Evolutionary conservation across 2,113 vertebrate species (phyloP).

Genomic region (Shinisaurus crocodilurus): DNA sequence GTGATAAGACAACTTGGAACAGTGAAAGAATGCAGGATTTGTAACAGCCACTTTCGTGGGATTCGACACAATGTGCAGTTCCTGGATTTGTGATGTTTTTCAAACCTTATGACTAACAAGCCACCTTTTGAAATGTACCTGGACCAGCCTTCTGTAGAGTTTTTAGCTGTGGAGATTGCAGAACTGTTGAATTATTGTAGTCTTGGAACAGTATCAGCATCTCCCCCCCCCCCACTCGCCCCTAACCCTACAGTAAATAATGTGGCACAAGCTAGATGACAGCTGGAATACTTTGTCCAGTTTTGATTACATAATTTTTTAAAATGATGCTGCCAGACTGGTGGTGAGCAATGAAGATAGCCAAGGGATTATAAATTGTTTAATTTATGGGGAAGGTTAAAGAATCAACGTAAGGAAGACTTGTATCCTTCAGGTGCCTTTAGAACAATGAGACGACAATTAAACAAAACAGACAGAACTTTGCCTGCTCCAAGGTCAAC

Average conservation of each 20-base stretch:
- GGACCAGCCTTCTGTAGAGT: not conserved
- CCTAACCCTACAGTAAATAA: not conserved
- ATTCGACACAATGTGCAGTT: not conserved
- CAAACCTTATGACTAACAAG: not conserved
- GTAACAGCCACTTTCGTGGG: not conserved
- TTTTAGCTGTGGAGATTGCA: not conserved
- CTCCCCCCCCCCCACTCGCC: not conserved
- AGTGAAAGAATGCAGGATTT: not conserved
- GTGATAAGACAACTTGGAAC: not conserved
- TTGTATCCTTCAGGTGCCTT: not conserved
- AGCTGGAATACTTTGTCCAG: not conserved
- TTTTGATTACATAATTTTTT: not conserved
- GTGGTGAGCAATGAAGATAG: not conserved
- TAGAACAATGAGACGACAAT: not conserved
- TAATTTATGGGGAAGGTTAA: not conserved
- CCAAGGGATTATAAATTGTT: not conserved
- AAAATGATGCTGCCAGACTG: not conserved
- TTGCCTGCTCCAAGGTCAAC: slow-evolving; percentile 12
- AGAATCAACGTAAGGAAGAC: not conserved
- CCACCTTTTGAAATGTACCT: not conserved
- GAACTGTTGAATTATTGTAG: not conserved
- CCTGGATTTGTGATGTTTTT: not conserved
- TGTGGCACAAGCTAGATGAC: not conserved
- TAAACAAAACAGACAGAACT: not conserved
- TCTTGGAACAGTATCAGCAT: not conserved